Evolutionary conservation across 2,888 invertebrate genomes (phyloP).

Genomic region (Pandemis cinnamomeana): DNA sequence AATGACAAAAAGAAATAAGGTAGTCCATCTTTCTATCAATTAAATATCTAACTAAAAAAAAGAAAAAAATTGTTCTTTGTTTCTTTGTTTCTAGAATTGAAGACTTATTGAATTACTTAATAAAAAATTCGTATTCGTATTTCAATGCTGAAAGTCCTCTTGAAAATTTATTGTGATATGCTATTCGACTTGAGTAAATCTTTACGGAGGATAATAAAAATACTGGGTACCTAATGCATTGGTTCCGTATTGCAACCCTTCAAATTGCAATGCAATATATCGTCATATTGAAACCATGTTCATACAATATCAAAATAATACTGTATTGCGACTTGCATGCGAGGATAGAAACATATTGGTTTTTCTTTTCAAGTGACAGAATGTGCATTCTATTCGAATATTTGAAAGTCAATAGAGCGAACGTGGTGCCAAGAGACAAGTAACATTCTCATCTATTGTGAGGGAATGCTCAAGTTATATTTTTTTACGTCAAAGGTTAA

Average conservation of each 20-base stretch:
- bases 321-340: constrained; percentile 11
- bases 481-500: not conserved
- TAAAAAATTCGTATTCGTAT: not conserved
- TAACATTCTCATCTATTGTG: constrained; percentile 16
- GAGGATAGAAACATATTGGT: constrained; percentile 39
- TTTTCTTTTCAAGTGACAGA: constrained; percentile 39
- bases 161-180: not conserved
- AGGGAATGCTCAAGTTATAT: not conserved
- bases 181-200: not conserved
- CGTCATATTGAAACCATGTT: constrained; percentile 21
- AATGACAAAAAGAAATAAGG: too few species aligned
- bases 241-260: constrained; percentile 14
- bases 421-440: constrained; percentile 17
- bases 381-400: constrained; percentile 33
- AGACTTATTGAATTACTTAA: not conserved
- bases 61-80: not conserved
- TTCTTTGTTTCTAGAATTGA: not conserved
- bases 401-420: constrained; percentile 39
- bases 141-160: not conserved
- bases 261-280: constrained; percentile 8
- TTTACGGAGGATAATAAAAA: not conserved
- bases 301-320: constrained; percentile 34
- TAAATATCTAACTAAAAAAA: too few species aligned
- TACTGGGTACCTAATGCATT: not conserved
- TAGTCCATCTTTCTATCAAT: too few species aligned